Base-by-base conservation (phyloP, 2,888 invertebrate species). In the Oxytorus armatus region DNA sequence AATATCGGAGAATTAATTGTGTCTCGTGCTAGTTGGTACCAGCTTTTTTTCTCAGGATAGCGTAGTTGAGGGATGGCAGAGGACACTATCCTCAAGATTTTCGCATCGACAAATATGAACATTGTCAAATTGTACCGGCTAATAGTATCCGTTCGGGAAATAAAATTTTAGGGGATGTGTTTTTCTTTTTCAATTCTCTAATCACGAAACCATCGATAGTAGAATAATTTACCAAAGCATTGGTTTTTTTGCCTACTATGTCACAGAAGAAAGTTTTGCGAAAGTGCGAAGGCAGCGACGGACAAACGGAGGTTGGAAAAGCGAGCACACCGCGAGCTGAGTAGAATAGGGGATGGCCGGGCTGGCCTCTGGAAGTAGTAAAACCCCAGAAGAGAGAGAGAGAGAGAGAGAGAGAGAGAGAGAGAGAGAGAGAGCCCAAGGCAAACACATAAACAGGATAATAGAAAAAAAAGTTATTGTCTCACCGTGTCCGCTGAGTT, bases 1-100 rank as follows among this genome's bases (percentile, higher is more conserved):
- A 83, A 86, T 47, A 83, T 85, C 69, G 82, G 82, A 63, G 77
- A 84, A 82, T 78, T 86, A 87, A 87, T 87, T 86, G 87, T 83
- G 85, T 83, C 83, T 84, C 83, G 87, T 84, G 81, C 85, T 82
- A 72, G 81, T 83, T 82, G 82, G 85, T 85, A 84, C 85, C 86
- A 80, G 61, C 70, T 80, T 73, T 69, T 65, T 66, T 65, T 25
- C 23, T 10, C n/a, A 39, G 42, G 29, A 14, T 42, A 51, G 36
- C 51, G 23, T 23, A 18, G 33, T 65, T 29, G 21, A 14, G 14
- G 21, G 7, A 18, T 21, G 36, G 8, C 8, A 36, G 18, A 36
- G 53, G 14, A 14, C 8, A 51, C 11, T 16, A n/a, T 10, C 72
- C 44, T 55, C 49, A 68, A 49, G 59, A 51, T 75, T 11, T 63